Conservation (phyloP, 2,113 vertebrate species). For the Tretioscincus oriximinensis region DNA sequence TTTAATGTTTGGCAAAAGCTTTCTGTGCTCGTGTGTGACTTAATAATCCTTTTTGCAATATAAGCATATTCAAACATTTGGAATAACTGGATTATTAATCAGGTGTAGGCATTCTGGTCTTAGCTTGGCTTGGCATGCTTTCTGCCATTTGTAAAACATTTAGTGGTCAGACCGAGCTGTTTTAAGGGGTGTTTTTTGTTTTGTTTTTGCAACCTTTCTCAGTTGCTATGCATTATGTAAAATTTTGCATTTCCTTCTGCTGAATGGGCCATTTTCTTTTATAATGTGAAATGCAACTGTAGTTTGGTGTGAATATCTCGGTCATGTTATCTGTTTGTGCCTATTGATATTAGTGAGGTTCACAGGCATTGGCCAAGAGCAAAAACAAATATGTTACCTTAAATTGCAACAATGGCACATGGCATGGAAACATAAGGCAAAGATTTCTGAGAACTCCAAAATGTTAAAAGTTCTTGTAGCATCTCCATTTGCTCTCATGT, state of each 20-base stretch:
- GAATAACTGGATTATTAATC: constrained; percentile 35
- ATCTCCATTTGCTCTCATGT: neutral
- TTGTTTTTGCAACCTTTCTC: constrained; percentile 20
- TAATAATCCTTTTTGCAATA: constrained; percentile 56
- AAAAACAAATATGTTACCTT: neutral
- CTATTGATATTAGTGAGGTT: neutral
- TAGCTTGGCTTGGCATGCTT: constrained; percentile 63
- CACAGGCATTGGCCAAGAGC: neutral
- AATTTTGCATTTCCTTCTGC: neutral
- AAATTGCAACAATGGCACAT: neutral
- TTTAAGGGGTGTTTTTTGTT: neutral
- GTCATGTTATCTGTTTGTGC: neutral
- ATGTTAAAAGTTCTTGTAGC: neutral
- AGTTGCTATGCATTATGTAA: constrained; percentile 19
- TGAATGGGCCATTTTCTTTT: too few relatives aligned
- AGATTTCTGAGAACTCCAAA: neutral
- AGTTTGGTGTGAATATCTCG: neutral
- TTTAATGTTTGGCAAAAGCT: constrained; percentile 63
- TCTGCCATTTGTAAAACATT: constrained; percentile 38
- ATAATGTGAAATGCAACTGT: neutral
- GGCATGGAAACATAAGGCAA: neutral
- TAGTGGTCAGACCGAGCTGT: neutral
- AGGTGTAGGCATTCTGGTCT: constrained; percentile 39
- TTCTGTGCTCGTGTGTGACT: constrained; percentile 54
- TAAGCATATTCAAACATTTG: constrained; percentile 32